Base-by-base conservation (phyloP, 2,113 vertebrate species). In the Scatophagus argus region DNA sequence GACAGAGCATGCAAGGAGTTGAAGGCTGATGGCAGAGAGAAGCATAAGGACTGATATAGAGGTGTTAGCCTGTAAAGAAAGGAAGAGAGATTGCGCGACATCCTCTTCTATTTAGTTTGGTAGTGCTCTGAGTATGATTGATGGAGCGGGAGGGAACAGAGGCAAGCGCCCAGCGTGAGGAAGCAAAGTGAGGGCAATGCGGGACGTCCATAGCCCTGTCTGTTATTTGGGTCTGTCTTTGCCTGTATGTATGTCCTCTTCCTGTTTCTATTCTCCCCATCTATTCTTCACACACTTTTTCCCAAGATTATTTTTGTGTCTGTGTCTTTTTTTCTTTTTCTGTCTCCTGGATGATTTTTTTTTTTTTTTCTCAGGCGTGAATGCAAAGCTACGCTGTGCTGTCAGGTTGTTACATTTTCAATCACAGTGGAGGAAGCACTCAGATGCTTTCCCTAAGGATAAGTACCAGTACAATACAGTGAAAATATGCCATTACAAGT, bases 111-210 rank as follows among this genome's bases (percentile, higher is more conserved):
- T 91, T 89, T 89, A 78, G 87, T 88, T 87, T 82, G 81, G 70
- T 84, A 79, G 56, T 71, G 87, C 75, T 81, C 51, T 85, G 86
- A 91, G 83, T 75, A 73, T 87, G 89, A 93, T 91, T 90, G 93
- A 93, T 93, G 86, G 88, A 82, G 87, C 74, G n/a, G 82, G 73
- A 90, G 81, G 77, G 75, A 88, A 89, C 34, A 63, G 84, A 88
- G 59, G 87, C 84, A 39, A 84, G 63, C 61, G 69, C 64, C 17
- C 29, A 46, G 68, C 44, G 60, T 52, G 82, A 81, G 54, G 72
- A 86, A 86, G 87, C 65, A 82, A 84, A 86, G 87, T 76, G 68
- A 84, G 65, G 78, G 80, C 80, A 55, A 78, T 72, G 76, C 78
- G 63, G 77, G 72, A 70, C 67, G 43, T 79, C 66, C 63, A 61